These are phyloP conservation scores for Onthophagus sagittarius DNA, from an alignment of 2,888 invertebrate genomes.

Conservation along the genomic window DNA sequence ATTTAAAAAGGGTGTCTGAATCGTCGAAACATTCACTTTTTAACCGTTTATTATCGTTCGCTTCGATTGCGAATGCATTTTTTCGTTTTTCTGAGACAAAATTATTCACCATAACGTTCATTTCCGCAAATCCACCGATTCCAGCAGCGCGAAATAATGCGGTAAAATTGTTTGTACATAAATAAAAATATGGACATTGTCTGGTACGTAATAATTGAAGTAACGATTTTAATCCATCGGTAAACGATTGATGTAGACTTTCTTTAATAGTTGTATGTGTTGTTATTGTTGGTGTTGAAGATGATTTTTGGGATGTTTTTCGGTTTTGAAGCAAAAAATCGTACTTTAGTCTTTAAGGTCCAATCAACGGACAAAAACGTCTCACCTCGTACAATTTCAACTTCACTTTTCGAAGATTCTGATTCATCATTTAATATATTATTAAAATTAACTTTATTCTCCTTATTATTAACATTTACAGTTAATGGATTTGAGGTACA, in stretches of 20 bases:
- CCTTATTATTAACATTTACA: constrained; percentile 10
- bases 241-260: constrained; percentile 74
- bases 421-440: constrained; percentile 36
- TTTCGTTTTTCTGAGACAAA: constrained; percentile 79
- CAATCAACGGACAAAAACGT: constrained; percentile 74
- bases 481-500: constrained; percentile 41
- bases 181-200: constrained; percentile 92
- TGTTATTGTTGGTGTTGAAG: constrained; percentile 43
- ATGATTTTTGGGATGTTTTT: constrained; percentile 51
- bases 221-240: constrained; percentile 83
- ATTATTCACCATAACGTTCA: constrained; percentile 69
- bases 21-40: constrained; percentile 41
- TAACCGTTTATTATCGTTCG: constrained; percentile 32
- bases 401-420: constrained; percentile 23
- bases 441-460: constrained; percentile 37
- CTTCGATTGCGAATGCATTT: constrained; percentile 72
- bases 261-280: constrained; percentile 60
- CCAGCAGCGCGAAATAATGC: constrained; percentile 86
- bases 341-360: constrained; percentile 79
- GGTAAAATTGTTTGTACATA: constrained; percentile 85
- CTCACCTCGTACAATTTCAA: constrained; percentile 44
- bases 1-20: constrained; percentile 57
- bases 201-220: constrained; percentile 78
- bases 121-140: constrained; percentile 70
- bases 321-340: constrained; percentile 72